Evolutionary conservation across 2,113 vertebrate species (phyloP).

Genomic region (Ceratotherium simum): DNA sequence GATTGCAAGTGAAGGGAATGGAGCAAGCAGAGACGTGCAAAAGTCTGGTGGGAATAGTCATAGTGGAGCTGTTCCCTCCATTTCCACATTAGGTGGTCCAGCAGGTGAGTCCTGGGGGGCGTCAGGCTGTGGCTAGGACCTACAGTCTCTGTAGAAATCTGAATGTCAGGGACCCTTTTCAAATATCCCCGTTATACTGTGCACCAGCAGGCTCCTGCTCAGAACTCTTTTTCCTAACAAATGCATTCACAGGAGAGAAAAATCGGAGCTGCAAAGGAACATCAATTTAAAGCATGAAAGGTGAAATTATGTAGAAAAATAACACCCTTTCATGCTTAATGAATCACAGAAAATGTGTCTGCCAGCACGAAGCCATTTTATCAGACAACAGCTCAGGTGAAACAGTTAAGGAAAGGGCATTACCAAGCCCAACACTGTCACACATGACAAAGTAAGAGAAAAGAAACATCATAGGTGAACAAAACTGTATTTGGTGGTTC

Average conservation of each 20-base stretch:
- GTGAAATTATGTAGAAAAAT: conserved; percentile 46
- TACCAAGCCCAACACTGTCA: no score
- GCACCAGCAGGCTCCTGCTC: background rate
- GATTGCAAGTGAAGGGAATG: background rate
- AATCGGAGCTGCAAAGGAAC: background rate
- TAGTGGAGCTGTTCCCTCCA: background rate
- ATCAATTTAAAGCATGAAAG: conserved; percentile 11
- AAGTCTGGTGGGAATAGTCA: background rate
- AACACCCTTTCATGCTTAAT: conserved; percentile 23
- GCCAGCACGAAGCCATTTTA: background rate
- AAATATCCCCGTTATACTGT: background rate
- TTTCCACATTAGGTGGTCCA: background rate
- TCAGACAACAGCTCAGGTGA: background rate
- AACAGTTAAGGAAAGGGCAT: background rate
- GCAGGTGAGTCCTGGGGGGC: background rate
- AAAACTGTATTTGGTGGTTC: background rate
- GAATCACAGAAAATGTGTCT: conserved; percentile 15
- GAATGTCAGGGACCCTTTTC: background rate
- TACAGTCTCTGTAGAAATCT: background rate
- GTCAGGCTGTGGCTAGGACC: background rate
- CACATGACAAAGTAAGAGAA: background rate
- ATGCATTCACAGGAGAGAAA: background rate
- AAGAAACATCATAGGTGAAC: background rate
- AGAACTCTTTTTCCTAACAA: background rate
- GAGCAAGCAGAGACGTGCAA: fast-evolving